Evolutionary conservation across 2,113 vertebrate genomes (phyloP).

Genomic region (rabbit (Oryctolagus cuniculus)): DNA sequence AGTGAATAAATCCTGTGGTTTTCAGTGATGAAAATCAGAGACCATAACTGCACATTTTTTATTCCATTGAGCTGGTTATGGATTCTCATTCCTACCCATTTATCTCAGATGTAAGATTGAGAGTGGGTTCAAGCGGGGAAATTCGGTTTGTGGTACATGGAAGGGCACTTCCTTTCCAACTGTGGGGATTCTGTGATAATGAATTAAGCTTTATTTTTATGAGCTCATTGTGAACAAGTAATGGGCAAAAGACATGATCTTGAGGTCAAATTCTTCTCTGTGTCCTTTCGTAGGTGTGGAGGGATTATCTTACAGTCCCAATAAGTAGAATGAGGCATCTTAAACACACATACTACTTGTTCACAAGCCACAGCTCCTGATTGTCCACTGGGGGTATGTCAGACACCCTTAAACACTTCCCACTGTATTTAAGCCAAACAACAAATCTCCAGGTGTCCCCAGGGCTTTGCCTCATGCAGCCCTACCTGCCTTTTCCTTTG

Average conservation of each 20-base stretch:
- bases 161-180: background rate
- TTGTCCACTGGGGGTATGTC: background rate
- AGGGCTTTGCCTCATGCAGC: background rate
- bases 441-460: accelerated
- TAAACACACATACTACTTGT: background rate
- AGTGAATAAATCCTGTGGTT: background rate
- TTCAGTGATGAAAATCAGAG: background rate
- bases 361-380: background rate
- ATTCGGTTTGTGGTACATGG: background rate
- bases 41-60: background rate
- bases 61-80: background rate
- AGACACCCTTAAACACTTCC: background rate
- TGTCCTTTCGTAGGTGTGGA: background rate
- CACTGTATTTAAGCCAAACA: background rate
- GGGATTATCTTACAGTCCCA: background rate
- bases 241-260: background rate
- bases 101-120: background rate
- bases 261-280: background rate
- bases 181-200: background rate
- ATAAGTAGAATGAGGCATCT: background rate
- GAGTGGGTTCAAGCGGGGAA: background rate
- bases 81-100: background rate
- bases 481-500: background rate
- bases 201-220: background rate
- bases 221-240: background rate